A percentile compares a stretch with the other conserved stretches of the same genome.
These are phyloP conservation scores for Nycticebus coucang DNA, from an alignment of 2,113 vertebrate species.

Conservation along the genomic window DNA sequence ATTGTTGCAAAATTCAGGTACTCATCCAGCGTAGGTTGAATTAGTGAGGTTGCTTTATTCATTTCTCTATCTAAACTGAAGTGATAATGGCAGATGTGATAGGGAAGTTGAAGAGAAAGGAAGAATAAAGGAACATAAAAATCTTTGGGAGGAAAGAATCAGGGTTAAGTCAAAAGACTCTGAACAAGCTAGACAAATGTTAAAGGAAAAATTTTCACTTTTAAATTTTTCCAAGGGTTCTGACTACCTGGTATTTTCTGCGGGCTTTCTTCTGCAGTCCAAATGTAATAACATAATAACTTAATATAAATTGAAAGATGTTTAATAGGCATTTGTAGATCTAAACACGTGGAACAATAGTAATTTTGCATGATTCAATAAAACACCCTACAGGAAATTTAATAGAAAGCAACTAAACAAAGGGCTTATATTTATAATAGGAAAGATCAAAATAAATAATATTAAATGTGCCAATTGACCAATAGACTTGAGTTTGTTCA, in stretches of 20 bases:
- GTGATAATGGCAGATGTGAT: not conserved
- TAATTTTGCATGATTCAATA: not conserved
- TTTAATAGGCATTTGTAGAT: not conserved
- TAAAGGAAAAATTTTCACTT: not conserved
- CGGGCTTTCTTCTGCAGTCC: not conserved
- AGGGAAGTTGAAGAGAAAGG: not conserved
- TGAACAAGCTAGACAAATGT: not conserved
- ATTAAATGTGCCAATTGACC: not conserved
- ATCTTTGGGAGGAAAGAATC: not conserved
- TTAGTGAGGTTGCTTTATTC: not conserved
- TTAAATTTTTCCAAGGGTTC: not conserved
- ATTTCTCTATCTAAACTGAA: not conserved
- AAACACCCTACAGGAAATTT: not conserved
- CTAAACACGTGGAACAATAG: not conserved
- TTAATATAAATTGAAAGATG: not conserved
- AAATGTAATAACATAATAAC: not conserved
- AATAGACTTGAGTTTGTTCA: not conserved
- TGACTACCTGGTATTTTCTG: not conserved
- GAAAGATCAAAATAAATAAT: not conserved
- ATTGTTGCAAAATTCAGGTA: not conserved
- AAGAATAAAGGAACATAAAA: not conserved
- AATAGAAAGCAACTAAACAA: not conserved
- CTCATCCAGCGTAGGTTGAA: no score
- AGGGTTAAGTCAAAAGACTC: not conserved
- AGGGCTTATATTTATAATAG: not conserved